A percentile compares a stretch with the other conserved stretches of the same genome.
These are phyloP conservation scores for Odobenus rosmarus DNA, from an alignment of 2,113 vertebrate genomes.

Conservation along the genomic window DNA sequence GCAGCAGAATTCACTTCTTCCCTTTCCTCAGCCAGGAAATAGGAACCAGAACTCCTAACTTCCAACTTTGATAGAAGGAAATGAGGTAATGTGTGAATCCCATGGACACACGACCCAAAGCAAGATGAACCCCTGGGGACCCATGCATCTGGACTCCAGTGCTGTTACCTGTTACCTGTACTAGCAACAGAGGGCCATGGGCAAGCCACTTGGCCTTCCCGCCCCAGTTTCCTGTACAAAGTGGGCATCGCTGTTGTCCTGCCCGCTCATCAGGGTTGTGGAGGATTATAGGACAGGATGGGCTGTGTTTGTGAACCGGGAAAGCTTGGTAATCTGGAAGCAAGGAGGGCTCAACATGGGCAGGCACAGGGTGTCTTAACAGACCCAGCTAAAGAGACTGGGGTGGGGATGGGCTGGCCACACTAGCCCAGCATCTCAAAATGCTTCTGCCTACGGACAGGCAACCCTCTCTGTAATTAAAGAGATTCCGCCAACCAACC, in stretches of 20 bases:
- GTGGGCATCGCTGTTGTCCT: background rate
- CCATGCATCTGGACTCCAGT: background rate
- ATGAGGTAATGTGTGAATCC: background rate
- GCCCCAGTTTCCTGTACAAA: background rate
- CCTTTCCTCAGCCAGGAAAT: background rate
- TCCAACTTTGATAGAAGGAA: background rate
- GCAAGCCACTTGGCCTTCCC: background rate
- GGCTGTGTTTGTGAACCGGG: background rate
- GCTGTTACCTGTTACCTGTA: background rate
- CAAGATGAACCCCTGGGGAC: background rate
- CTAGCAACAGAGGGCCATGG: rapidly evolving
- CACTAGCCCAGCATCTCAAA: background rate
- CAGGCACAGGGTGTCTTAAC: background rate
- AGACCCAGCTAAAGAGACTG: background rate
- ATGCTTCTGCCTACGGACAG: background rate
- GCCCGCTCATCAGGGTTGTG: rapidly evolving
- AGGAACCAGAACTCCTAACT: background rate
- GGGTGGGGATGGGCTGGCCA: background rate
- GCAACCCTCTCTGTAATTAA: background rate
- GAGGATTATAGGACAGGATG: background rate
- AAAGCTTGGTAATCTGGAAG: background rate
- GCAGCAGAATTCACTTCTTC: background rate
- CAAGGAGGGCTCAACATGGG: background rate
- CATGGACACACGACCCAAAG: rapidly evolving
- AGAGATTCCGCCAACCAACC: background rate